Percentiles rank a stretch among this genome's conserved stretches.
Evolutionary conservation across 2,888 invertebrate species (phyloP).

Genomic region (Agrilus mali): DNA sequence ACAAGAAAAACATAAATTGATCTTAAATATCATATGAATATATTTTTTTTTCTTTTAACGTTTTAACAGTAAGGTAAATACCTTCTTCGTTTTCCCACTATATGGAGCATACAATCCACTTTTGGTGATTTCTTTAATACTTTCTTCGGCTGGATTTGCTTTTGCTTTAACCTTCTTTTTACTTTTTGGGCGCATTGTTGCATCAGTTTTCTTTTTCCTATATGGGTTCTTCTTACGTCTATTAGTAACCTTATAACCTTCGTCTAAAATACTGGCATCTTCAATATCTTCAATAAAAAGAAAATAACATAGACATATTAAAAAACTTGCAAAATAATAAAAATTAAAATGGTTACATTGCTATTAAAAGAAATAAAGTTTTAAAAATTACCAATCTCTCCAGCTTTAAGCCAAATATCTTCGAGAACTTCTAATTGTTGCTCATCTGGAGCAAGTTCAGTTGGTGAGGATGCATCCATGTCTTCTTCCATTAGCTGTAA

Average conservation of each 20-base stretch:
- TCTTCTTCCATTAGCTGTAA: slow-evolving; percentile 40
- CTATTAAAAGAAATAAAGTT: too few relatives aligned
- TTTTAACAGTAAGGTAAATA: too few relatives aligned
- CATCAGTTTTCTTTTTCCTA: slow-evolving; percentile 16
- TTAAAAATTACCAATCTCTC: slow-evolving; percentile 49
- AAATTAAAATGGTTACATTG: not conserved
- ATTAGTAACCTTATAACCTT: slow-evolving; percentile 38
- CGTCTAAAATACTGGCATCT: slow-evolving; percentile 40
- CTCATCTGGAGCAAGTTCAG: slow-evolving; percentile 50
- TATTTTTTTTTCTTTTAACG: too few relatives aligned
- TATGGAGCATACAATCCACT: slow-evolving; percentile 10
- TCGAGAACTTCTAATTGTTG: slow-evolving; percentile 60
- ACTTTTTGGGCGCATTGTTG: not conserved
- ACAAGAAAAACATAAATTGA: too few relatives aligned
- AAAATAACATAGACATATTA: not conserved
- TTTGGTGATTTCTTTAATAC: slow-evolving; percentile 12
- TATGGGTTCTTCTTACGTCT: slow-evolving; percentile 30
- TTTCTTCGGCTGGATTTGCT: not conserved
- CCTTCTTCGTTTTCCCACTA: not conserved
- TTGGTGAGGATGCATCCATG: slow-evolving; percentile 28
- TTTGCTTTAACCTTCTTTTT: slow-evolving; percentile 6
- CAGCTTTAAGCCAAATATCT: slow-evolving; percentile 70
- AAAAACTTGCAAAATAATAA: slow-evolving; percentile 2
- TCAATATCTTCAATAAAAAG: slow-evolving; percentile 32
- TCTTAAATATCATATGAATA: too few relatives aligned